Evolutionary conservation across 35 echinoderm and acorn worm species (phyloP), one percentile per base, ranked within the genome.

Genomic region (Lytechinus pictus): DNA sequence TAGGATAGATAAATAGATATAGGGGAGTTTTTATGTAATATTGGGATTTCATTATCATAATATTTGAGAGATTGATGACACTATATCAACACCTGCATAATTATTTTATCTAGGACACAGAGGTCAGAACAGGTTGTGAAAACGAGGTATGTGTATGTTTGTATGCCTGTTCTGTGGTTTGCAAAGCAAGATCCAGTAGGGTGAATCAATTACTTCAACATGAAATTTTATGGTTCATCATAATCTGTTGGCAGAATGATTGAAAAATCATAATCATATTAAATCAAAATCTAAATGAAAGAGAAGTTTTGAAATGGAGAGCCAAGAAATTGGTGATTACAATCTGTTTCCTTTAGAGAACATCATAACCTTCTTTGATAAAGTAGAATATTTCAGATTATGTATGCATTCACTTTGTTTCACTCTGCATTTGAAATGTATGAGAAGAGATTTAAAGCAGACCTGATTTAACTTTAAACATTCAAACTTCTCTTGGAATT

Each of bases 1-100:
- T 88, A 88, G 86, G 86, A 88, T 28, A 88, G 44, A 88, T 27
- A 52, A 27, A 90, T 90, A 90, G 88, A 90, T 90, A 14, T 0
- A 90, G 7, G 52, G 0, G 27, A 10, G 5, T 9, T 33, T 79
- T n/a, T 79, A 16, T 7, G 19, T 19, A 79, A 24, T 16, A 79
- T 79, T 79, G 7, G 6, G 1, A 79, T 79, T 79, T n/a, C 19
- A 71, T 71, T 3, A 71, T 71, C 11, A 71, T 71, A 16, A 58
- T 71, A n/a, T 79, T n/a, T 79, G 66, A n/a, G 66, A 24, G 66
- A 16, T 79, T 58, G 9, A 79, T 24, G 8, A 24, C 19, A 79
- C 8, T 24, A 4, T 24, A 4, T 5, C 19, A 79, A 24, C 66
- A 79, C 66, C 16, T 79, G 66, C 66, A 79, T 14, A 79, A 79